Conservation (phyloP, 2,888 invertebrate genomes). For the Adineta ricciae region DNA sequence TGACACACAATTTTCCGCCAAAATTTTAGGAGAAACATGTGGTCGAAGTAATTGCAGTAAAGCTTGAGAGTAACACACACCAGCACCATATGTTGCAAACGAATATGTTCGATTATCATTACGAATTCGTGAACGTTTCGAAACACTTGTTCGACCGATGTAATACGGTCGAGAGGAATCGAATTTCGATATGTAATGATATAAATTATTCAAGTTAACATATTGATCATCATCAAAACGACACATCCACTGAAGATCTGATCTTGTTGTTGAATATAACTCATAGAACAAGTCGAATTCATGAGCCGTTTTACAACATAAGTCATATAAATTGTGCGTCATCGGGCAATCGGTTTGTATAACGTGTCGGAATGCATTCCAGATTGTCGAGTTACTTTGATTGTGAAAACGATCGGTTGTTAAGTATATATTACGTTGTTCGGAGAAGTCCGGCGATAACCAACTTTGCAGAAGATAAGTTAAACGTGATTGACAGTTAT, state of each 20-base stretch:
- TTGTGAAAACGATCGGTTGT: neutral
- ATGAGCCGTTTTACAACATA: conserved; percentile 19
- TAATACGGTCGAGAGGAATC: neutral
- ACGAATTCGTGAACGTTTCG: too few relatives aligned
- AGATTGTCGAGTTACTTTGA: neutral
- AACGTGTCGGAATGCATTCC: neutral
- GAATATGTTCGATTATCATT: neutral
- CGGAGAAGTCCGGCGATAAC: neutral
- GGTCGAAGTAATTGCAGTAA: neutral
- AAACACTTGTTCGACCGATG: neutral
- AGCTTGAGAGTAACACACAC: neutral
- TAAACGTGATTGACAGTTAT: neutral
- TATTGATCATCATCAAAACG: conserved; percentile 25
- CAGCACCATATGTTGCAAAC: conserved; percentile 18
- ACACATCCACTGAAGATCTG: neutral
- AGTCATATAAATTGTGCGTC: neutral
- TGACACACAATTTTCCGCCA: neutral
- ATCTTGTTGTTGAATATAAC: neutral
- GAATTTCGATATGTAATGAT: neutral
- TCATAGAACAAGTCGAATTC: neutral
- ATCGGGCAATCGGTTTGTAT: neutral
- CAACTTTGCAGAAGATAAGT: neutral
- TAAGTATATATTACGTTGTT: neutral
- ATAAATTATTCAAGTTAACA: neutral
- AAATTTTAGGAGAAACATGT: neutral